These are phyloP conservation scores for Notarius quadriscutis DNA, from an alignment of 2,113 vertebrate species.

Conservation along the genomic window DNA sequence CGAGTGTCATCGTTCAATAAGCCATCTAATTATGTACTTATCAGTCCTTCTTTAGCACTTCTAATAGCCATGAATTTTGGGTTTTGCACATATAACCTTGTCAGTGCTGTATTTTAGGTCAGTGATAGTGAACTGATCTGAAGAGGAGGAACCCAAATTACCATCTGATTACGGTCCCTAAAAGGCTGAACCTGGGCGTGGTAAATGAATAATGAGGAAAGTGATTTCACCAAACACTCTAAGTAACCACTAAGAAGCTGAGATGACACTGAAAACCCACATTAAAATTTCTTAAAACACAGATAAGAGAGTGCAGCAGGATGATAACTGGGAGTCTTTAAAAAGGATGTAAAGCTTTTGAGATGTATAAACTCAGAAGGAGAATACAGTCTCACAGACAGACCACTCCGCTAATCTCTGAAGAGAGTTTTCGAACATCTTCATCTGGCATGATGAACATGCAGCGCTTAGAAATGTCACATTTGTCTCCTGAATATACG, in stretches of 20 bases:
- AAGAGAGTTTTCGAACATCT: conserved; percentile 43
- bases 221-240: conserved; percentile 30
- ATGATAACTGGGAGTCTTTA: conserved; percentile 7
- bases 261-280: conserved; percentile 1
- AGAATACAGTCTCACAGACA: conserved; percentile 18
- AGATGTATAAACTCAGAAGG: conserved; percentile 30
- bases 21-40: background rate
- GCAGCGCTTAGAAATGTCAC: conserved; percentile 48
- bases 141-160: background rate
- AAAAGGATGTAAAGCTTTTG: background rate
- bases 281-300: background rate
- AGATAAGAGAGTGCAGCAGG: background rate
- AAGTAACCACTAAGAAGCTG: conserved; percentile 13
- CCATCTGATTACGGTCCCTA: background rate
- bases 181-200: background rate
- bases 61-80: background rate
- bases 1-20: background rate
- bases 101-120: background rate
- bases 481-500: conserved; percentile 24
- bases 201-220: conserved; percentile 26
- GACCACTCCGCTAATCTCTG: conserved; percentile 35
- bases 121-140: background rate
- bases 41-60: background rate
- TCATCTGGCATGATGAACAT: conserved; percentile 50
- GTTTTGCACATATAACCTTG: background rate